Conservation (phyloP, 2,797 vertebrate species). For the Bradypodion ventrale region DNA sequence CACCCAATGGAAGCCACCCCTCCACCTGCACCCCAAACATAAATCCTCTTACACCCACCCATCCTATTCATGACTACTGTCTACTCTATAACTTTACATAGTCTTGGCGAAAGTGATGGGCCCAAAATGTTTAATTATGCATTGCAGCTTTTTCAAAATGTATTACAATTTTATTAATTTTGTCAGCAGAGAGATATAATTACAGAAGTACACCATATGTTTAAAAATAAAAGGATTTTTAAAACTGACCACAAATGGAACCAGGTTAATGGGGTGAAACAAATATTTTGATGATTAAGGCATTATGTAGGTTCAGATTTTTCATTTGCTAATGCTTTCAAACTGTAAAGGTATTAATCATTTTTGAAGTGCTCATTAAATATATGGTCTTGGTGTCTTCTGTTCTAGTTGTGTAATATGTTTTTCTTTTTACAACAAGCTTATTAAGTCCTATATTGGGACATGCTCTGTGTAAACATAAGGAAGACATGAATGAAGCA, state of each 20-base stretch:
- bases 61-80: no score
- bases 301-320: not conserved
- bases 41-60: no score
- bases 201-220: not conserved
- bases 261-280: not conserved
- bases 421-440: not conserved
- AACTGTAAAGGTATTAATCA: not conserved
- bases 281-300: not conserved
- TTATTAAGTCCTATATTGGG: not conserved
- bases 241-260: no score
- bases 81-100: not conserved
- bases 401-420: not conserved
- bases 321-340: not conserved
- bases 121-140: not conserved
- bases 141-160: not conserved
- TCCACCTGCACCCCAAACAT: no score
- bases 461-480: not conserved
- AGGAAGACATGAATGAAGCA: not conserved
- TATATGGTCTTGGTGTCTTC: not conserved
- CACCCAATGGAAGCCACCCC: no score
- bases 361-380: not conserved
- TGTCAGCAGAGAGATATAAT: not conserved
- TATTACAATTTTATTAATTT: not conserved
- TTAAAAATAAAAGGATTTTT: no score
- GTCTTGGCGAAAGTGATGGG: not conserved